A percentile compares a stretch with the other conserved stretches of the same genome.
Conservation (phyloP, 2,888 invertebrate species). For the Drosophila diplacantha region DNA sequence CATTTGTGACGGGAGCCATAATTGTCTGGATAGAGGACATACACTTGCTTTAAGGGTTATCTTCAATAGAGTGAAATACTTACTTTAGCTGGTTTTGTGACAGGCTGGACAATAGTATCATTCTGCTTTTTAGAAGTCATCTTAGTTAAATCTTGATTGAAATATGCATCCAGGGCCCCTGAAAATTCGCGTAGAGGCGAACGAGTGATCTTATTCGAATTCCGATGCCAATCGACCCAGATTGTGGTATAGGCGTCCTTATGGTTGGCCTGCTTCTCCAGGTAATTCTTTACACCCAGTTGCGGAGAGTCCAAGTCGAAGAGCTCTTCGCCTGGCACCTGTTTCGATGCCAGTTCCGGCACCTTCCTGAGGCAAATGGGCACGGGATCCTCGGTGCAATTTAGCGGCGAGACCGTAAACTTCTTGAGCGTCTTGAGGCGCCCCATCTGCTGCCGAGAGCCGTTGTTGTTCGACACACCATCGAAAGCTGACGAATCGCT, state of each 20-base stretch:
- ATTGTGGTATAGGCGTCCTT: conserved; percentile 46
- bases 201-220: not conserved
- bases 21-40: not conserved
- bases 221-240: conserved; percentile 47
- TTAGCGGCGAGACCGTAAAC: conserved; percentile 1
- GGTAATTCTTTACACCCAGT: not conserved
- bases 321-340: conserved; percentile 18
- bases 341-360: not conserved
- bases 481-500: conserved; percentile 9
- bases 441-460: not conserved
- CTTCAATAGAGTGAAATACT: fast-evolving
- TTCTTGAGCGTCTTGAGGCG: conserved; percentile 9
- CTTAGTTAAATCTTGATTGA: not conserved
- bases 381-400: not conserved
- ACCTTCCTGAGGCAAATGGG: conserved; percentile 5
- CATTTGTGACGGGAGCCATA: not conserved
- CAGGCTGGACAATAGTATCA: not conserved
- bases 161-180: conserved; percentile 38
- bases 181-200: conserved; percentile 20
- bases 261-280: conserved; percentile 13
- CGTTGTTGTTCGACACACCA: conserved; percentile 2
- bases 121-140: not conserved
- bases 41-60: too few relatives aligned
- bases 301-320: conserved; percentile 24
- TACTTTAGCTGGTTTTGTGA: not conserved